Evolutionary conservation across 2,888 invertebrate species (phyloP), one percentile per base, ranked within the genome.

Genomic region (Sacculina carcini): DNA sequence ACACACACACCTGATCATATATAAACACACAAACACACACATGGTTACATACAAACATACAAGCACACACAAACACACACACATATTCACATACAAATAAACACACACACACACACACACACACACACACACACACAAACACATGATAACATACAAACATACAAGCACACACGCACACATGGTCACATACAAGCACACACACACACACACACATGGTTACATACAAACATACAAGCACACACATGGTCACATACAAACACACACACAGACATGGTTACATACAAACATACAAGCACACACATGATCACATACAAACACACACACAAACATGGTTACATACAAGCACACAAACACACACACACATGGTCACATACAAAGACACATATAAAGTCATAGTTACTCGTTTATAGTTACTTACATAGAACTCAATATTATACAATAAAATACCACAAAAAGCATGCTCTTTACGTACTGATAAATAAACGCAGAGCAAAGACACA

Each of bases 191-290:
- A 2, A 19, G 16, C 19, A 1, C 46, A 46, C 26, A 7, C 29
- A 12, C 24, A 6, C 29, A n/a, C n/a, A n/a, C n/a, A n/a, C n/a
- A n/a, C n/a, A n/a, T n/a, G n/a, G n/a, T n/a, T n/a, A n/a, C n/a
- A n/a, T n/a, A n/a, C n/a, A n/a, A n/a, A n/a, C n/a, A n/a, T n/a
- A n/a, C n/a, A n/a, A 55, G 44, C 62, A 67, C 44, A 70, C 87
- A 32, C 92, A 71, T 50, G 92, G 72, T 68, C 90, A 62, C 61
- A 63, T 50, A 23, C 55, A 51, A 19, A 82, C 80, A 65, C 79
- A 84, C 84, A 85, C 64, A 5, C 69, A 69, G 58, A 52, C 40
- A 56, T 51, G 54, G 5, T 12, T 9, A 6, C 16, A 19, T 2
- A 16, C 3, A 12, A 6, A n/a, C 19, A 5, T 16, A 5, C 16